Evolutionary conservation across 2,113 vertebrate genomes (phyloP).

Genomic region (Castor canadensis): DNA sequence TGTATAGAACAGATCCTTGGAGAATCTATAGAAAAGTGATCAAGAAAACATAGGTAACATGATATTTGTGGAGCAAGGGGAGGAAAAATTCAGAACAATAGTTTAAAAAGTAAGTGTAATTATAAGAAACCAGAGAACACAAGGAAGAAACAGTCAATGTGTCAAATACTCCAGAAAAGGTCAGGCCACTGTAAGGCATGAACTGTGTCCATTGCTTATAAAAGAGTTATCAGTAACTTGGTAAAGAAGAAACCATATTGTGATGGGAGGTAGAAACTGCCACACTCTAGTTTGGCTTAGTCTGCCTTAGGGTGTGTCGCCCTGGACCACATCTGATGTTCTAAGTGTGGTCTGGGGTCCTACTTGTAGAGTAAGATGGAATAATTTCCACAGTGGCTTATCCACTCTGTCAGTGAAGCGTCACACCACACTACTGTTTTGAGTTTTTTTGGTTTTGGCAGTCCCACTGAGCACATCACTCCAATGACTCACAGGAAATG

Average conservation of each 20-base stretch:
- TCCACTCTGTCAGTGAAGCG: not conserved
- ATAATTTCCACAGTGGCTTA: not conserved
- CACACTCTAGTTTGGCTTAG: not conserved
- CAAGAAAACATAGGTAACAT: not conserved
- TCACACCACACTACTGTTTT: not conserved
- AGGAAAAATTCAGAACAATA: not conserved
- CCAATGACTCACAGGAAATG: not conserved
- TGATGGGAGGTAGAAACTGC: not conserved
- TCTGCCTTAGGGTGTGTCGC: not conserved
- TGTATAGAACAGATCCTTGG: not conserved
- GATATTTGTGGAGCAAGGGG: not conserved
- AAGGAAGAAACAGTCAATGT: not conserved
- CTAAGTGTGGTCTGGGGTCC: not conserved
- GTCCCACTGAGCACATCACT: not conserved
- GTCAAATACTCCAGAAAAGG: not conserved
- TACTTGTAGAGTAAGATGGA: not conserved
- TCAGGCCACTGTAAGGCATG: not conserved
- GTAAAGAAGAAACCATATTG: not conserved
- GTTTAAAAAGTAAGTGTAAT: not conserved
- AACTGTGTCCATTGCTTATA: not conserved
- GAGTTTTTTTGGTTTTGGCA: not conserved
- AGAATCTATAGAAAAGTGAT: not conserved
- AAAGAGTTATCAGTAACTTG: not conserved
- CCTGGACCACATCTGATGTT: not conserved
- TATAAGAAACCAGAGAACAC: not conserved